Evolutionary conservation across 1,140 invertebrate species (phyloP), one percentile per base, ranked within the genome.

Genomic region (Zaprionus nigranus): DNA sequence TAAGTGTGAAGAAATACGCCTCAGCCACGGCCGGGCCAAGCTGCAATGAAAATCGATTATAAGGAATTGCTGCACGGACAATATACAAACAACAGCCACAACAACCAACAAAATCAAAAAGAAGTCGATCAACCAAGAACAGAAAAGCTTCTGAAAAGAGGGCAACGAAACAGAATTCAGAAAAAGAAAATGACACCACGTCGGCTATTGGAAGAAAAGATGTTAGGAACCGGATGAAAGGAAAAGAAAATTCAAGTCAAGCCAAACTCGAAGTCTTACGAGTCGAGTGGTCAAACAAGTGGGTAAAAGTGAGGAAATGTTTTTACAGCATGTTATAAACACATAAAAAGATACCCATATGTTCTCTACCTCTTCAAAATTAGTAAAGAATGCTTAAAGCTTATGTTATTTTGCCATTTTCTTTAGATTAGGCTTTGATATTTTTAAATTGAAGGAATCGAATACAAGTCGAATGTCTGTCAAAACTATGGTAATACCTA

Each of bases 321-420:
- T 85, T 84, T 72, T 66, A 78, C 65, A 84, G 81, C 78, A 81
- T 85, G 82, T 84, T 84, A 81, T 69, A 65, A 80, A 67, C 68
- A 84, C 69, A 78, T 77, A 73, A 67, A 77, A 73, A 77, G 63
- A 77, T 67, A 57, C 67, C 56, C 56, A 20, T 26, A 26, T n/a
- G n/a, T n/a, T 17, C 38, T 40, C 15, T n/a, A 40, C 5, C 5
- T n/a, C 15, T n/a, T 40, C 15, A 15, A n/a, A 40, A 40, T 40
- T n/a, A 34, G 2, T 34, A 11, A 34, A 34, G 9, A 9, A 34
- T 34, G 30, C 30, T 11, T 11, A 34, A 11, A 11, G 30, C 9
- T 11, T 34, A 11, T 11, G 2, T 11, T 34, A 11, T 9, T 34
- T 34, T 34, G 30, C 9, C 2, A 11, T 34, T 34, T 34, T 34